Evolutionary conservation across 35 echinoderm and acorn worm genomes (phyloP).

Genomic region (Amphiura filiformis): DNA sequence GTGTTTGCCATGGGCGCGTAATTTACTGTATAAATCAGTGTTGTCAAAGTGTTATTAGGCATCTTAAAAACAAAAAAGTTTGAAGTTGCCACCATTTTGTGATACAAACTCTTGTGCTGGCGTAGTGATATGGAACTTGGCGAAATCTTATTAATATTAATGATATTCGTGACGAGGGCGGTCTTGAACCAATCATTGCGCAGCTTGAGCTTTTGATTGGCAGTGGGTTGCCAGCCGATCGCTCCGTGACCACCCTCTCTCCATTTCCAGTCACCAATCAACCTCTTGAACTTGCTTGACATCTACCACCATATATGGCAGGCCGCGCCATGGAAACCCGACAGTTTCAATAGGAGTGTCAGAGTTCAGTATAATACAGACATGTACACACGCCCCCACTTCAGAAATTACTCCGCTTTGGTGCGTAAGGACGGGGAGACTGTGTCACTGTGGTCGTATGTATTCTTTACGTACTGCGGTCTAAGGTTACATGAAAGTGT

Average conservation of each 20-base stretch:
- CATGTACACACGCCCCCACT: slow-evolving; percentile 91
- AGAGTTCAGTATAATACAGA: slow-evolving; percentile 99
- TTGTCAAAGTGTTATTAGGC: no score
- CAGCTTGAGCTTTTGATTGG: slow-evolving; percentile 24
- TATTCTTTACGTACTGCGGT: slow-evolving; percentile 53
- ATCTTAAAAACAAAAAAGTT: no score
- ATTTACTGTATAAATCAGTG: no score
- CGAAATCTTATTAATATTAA: slow-evolving; percentile 22
- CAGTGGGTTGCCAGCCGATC: slow-evolving; percentile 40
- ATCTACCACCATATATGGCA: slow-evolving; percentile 92
- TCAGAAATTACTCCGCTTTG: slow-evolving; percentile 86
- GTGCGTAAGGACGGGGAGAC: slow-evolving; percentile 44
- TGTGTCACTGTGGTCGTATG: slow-evolving; percentile 59
- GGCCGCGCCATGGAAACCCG: slow-evolving; percentile 89
- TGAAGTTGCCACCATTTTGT: no score
- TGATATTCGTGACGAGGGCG: slow-evolving; percentile 22
- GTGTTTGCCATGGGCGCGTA: no score
- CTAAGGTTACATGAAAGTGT: slow-evolving; percentile 54
- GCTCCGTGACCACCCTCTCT: slow-evolving; percentile 72
- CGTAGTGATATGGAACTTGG: slow-evolving; percentile 22
- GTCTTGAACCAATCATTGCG: slow-evolving; percentile 21
- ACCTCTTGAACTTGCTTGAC: slow-evolving; percentile 97
- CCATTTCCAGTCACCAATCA: slow-evolving; percentile 88
- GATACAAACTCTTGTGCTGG: neutral
- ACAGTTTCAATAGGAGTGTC: slow-evolving; percentile 91